Evolutionary conservation across 2,113 vertebrate species (phyloP), one percentile per base, ranked within the genome.

Genomic region (Reinhardtius hippoglossoides): DNA sequence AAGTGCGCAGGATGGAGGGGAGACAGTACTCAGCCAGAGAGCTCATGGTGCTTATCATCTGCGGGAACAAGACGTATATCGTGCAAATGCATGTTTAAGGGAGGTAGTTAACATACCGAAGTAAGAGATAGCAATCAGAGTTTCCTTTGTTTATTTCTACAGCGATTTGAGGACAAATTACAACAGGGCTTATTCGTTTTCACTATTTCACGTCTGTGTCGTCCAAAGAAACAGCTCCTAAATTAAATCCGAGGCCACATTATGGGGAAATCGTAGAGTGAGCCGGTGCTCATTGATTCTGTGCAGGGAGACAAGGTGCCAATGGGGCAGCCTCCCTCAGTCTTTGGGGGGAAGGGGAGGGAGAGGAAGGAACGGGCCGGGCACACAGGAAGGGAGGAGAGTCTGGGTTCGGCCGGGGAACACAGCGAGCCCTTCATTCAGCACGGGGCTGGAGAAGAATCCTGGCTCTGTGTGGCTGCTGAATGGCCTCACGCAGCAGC

Each of bases 11-110:
- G 82, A 99, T 97, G 76, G 98, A 99, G 58, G 97, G 97, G 9
- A 99, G 95, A 81, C 97, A 98, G 88, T 98, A 99, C 84, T 99
- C 98, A 52, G 98, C 96, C 88, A 99, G 89, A 8, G 98, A 99
- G 88, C 98, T 99, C 98, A 99, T 98, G 71, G 97, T 95, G 94
- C 93, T 99, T 91, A 99, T 97, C 94, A 99, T 90, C 98, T 99
- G 73, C 1, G 73, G 73, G 71, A 67, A 67, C 48, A 23, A 83
- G 64, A 87, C 89, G 12, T 65, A 65, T 48, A 85, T 74, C 1
- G 35, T 8, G 18, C 61, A 85, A 83, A 84, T 67, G 63, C 31
- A 69, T 67, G 56, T 79, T 84, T 64, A 65, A 52, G 66, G 78
- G 84, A 26, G 65, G 72, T 23, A 76, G 26, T 83, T 77, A 84